Evolutionary conservation across 2,888 invertebrate genomes (phyloP), one percentile per base, ranked within the genome.

Genomic region (Caenorhabditis sp.): DNA sequence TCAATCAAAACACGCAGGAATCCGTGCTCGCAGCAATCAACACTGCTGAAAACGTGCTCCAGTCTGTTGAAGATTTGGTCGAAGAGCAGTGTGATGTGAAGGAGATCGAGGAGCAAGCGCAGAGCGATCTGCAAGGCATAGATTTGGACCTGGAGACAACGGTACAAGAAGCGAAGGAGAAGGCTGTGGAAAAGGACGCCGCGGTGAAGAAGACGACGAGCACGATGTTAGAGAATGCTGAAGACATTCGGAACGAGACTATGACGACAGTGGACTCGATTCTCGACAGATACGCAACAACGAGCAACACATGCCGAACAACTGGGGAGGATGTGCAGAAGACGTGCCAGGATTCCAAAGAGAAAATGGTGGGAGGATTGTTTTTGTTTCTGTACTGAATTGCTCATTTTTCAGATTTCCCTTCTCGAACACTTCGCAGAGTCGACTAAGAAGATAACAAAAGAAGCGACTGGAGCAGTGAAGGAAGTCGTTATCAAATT

Each of bases 381-480:
- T n/a, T n/a, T n/a, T n/a, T n/a, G n/a, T n/a, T n/a, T n/a, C n/a
- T 19, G 47, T 19, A 2, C 19, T n/a, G 19, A 19, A 47, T 19
- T 19, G n/a, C 14, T 4, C 19, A 6, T 26, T 44, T 63, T 63
- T 28, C 26, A 63, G 63, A 24, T n/a, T 1, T 28, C 63, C 0
- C 24, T 63, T 1, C n/a, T 63, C 44, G 24, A 26, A 2, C 16
- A 47, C 2, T 47, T 44, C 44, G 47, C 97, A 0, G 98, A 98
- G 93, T 96, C 97, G 0, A 96, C 24, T 0, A 31, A 66, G 10
- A 26, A 10, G 6, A 22, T 19, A 6, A 66, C 49, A 22, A 16
- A 64, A 44, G 63, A 41, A 16, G 51, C 74, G 7, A 8, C 19
- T 1, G 38, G 28, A 4, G 41, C 35, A 12, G 28, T 64, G 19